These are phyloP conservation scores for Elachura formosa DNA, from an alignment of 2,113 vertebrate genomes.

Conservation along the genomic window DNA sequence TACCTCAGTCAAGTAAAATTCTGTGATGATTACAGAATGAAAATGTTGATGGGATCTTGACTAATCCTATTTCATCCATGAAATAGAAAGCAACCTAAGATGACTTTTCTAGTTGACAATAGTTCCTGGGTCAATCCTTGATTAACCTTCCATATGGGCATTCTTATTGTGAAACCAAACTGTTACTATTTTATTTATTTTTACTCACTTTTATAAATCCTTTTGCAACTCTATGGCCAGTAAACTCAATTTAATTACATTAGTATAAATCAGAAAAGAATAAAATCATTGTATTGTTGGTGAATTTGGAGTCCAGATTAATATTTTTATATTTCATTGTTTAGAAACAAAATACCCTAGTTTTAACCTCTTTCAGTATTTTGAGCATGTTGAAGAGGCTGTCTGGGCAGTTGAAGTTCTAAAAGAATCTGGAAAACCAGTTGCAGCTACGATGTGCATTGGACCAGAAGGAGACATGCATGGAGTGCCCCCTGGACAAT, in stretches of 20 bases:
- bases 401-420: slow-evolving; percentile 92
- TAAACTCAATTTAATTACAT: neutral
- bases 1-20: neutral
- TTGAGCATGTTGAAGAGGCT: slow-evolving; percentile 96
- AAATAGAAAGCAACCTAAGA: neutral
- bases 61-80: neutral
- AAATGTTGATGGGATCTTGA: neutral
- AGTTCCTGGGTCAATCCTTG: neutral
- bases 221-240: neutral
- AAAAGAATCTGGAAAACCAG: slow-evolving; percentile 84
- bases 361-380: slow-evolving; percentile 81
- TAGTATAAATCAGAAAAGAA: neutral
- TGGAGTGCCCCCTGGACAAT: slow-evolving; percentile 84
- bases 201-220: neutral
- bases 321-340: neutral
- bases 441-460: slow-evolving; percentile 89
- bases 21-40: neutral
- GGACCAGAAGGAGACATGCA: slow-evolving; percentile 93
- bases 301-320: neutral
- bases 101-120: neutral
- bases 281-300: neutral
- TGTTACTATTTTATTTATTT: neutral
- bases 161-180: neutral
- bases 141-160: neutral
- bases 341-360: neutral